Base-by-base conservation (phyloP, 2,113 vertebrate species). In the Turdus rufiventris region DNA sequence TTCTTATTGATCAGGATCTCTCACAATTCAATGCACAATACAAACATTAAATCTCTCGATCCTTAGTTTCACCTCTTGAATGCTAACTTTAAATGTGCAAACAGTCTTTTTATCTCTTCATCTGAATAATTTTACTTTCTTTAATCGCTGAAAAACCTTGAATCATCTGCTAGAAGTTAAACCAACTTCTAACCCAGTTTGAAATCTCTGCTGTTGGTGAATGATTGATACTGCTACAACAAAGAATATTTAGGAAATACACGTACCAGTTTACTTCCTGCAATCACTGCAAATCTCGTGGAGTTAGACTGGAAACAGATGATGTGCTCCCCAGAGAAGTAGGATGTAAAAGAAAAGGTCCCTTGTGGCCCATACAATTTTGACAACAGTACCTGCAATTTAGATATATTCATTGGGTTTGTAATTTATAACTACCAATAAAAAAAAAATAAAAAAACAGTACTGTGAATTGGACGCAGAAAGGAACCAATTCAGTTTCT, bases 231-330 rank as follows among this genome's bases (percentile, higher is more conserved):
- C 4, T 24, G 20, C 33, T 78, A 24, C 24, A 48, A 57, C 5
- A 81, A 80, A 50, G 53, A 80, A 38, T 71, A 21, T 12, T 62
- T 43, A 65, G 47, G 82, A 77, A 62, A 29, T 53, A 7, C n/a
- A 97, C 99, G 97, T 95, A 99, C 99, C 98, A 99, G 93, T 92
- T 85, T 98, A 38, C 98, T 98, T 79, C 95, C 97, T 76, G 97
- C 98, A 60, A 98, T 98, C 18, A 98, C 97, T 12, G 98, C 80
- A 57, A 99, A 97, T 85, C 96, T 97, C 5, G 99, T 99, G 20
- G 98, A 99, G 94, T 99, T 99, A 85, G 98, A 99, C 80, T 98
- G 97, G 81, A 99, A 97, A 92, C 99, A 99, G 20, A 99, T 97
- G 48, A 94, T 87, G 80, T 99, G 98, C 47, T 98, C 98, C 17